A percentile compares a stretch with the other conserved stretches of the same genome.
These are phyloP conservation scores for Beris morrisii DNA, from an alignment of 2,888 invertebrate species.

Conservation along the genomic window DNA sequence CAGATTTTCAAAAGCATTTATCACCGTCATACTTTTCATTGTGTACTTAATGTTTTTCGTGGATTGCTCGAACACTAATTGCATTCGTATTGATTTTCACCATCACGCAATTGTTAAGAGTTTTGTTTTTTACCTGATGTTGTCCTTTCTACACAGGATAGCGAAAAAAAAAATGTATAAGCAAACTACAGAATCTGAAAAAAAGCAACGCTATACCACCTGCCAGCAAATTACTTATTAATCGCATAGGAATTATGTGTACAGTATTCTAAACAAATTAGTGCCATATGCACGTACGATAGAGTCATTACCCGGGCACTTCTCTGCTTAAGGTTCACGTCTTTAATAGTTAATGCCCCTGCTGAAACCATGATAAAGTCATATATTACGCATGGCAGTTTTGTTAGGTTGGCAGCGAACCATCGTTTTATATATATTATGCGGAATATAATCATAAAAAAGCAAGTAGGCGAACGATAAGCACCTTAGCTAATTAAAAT, in stretches of 20 bases:
- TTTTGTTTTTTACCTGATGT: neutral
- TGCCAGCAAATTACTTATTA: constrained; percentile 27
- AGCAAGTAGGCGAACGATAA: constrained; percentile 19
- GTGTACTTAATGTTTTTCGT: constrained; percentile 7
- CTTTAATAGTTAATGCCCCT: neutral
- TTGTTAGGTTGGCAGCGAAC: neutral
- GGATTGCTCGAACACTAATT: constrained; percentile 11
- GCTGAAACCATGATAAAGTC: constrained; percentile 9
- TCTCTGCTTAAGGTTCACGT: neutral
- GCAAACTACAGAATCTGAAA: no score
- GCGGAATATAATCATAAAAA: constrained; percentile 21
- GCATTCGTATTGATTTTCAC: constrained; percentile 24
- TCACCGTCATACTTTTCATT: constrained; percentile 18
- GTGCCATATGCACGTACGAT: constrained; percentile 17
- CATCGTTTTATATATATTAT: constrained; percentile 16
- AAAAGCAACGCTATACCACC: constrained; percentile 1
- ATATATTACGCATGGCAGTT: constrained; percentile 11
- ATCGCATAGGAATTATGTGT: constrained; percentile 26
- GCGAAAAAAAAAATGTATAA: no score
- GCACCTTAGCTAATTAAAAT: constrained; percentile 32
- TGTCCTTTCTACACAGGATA: no score
- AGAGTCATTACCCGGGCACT: neutral
- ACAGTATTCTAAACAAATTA: constrained; percentile 29
- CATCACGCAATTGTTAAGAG: constrained; percentile 13
- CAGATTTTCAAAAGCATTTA: constrained; percentile 9